phyloP scores from a whole-genome alignment of 2,888 invertebrate genomes.

The Drosophila siamana region DNA sequence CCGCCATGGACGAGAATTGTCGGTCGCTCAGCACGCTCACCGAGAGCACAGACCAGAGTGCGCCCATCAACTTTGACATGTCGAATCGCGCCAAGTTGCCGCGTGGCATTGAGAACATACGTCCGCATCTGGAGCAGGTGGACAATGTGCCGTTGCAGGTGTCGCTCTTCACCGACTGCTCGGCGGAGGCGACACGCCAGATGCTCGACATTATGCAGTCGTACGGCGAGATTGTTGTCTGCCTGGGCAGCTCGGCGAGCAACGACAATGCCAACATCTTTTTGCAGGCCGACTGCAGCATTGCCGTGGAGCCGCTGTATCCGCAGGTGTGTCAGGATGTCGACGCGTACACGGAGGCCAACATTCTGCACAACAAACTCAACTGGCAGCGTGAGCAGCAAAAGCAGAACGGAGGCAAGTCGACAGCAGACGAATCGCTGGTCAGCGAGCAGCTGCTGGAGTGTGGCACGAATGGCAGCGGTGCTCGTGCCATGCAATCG shows the following conservation, averaged over 20 bases:
- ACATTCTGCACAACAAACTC: slow-evolving; percentile 84
- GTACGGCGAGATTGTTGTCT: slow-evolving; percentile 97
- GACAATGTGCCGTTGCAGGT: slow-evolving; percentile 99
- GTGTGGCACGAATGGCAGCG: slow-evolving; percentile 61
- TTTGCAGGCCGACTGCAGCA: slow-evolving; percentile 95
- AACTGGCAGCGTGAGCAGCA: slow-evolving; percentile 72
- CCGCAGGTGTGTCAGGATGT: slow-evolving; percentile 89
- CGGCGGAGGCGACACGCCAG: slow-evolving; percentile 94
- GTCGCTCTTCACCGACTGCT: slow-evolving; percentile 98
- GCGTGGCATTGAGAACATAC: slow-evolving; percentile 97
- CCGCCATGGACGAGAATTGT: slow-evolving; percentile 88
- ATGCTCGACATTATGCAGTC: slow-evolving; percentile 98
- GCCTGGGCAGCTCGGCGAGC: slow-evolving; percentile 95
- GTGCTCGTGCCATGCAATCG: slow-evolving; percentile 82
- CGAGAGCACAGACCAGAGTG: slow-evolving; percentile 96
- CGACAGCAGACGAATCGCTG: slow-evolving; percentile 11
- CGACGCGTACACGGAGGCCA: slow-evolving; percentile 84
- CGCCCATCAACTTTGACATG: slow-evolving; percentile 96
- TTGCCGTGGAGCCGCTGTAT: slow-evolving; percentile 96
- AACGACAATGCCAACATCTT: slow-evolving; percentile 96
- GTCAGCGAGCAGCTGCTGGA: slow-evolving; percentile 77
- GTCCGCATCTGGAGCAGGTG: slow-evolving; percentile 96
- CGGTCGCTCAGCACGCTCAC: slow-evolving; percentile 94
- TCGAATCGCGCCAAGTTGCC: slow-evolving; percentile 97
- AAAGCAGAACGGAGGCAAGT: slow-evolving; percentile 44